Percentiles rank a stretch among this genome's conserved stretches.
phyloP scores from a whole-genome alignment of 2,888 invertebrate species.

The Lamproptera curius region DNA sequence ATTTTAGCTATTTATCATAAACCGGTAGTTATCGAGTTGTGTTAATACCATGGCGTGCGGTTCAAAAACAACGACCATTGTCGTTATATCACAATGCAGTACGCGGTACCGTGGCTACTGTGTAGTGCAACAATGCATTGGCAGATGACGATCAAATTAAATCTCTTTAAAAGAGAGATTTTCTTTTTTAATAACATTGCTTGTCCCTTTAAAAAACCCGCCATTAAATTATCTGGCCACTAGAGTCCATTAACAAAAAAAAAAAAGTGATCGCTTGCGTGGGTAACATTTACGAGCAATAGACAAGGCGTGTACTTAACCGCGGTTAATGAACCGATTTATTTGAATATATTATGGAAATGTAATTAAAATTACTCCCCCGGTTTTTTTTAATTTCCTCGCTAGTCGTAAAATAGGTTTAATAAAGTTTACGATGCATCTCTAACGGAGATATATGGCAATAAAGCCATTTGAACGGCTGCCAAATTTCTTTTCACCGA shows the following conservation, averaged over 20 bases:
- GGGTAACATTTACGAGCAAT: not conserved
- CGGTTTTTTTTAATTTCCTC: slow-evolving; percentile 5
- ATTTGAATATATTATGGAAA: slow-evolving; percentile 4
- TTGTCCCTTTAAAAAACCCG: too few species aligned
- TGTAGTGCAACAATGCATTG: slow-evolving; percentile 20
- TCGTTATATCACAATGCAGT: slow-evolving; percentile 27
- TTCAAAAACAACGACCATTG: slow-evolving; percentile 25
- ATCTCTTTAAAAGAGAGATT: too few species aligned
- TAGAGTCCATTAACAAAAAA: too few species aligned
- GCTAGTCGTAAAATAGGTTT: slow-evolving; percentile 7
- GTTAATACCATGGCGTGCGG: slow-evolving; percentile 6
- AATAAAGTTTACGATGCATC: slow-evolving; percentile 11
- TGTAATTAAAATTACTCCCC: slow-evolving; percentile 8
- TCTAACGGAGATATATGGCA: slow-evolving; percentile 10
- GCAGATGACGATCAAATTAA: too few species aligned
- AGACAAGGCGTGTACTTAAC: not conserved
- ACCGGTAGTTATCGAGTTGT: not conserved
- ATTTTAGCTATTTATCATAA: not conserved
- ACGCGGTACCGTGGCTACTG: slow-evolving; percentile 14
- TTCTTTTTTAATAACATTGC: too few species aligned
- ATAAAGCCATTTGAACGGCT: slow-evolving; percentile 15
- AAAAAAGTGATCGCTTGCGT: not conserved
- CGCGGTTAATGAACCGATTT: slow-evolving; percentile 12
- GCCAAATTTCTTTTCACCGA: slow-evolving; percentile 14
- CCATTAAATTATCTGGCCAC: too few species aligned